These are phyloP conservation scores for Philypnodon macrostomus DNA, from an alignment of 2,797 vertebrate species.

Conservation along the genomic window DNA sequence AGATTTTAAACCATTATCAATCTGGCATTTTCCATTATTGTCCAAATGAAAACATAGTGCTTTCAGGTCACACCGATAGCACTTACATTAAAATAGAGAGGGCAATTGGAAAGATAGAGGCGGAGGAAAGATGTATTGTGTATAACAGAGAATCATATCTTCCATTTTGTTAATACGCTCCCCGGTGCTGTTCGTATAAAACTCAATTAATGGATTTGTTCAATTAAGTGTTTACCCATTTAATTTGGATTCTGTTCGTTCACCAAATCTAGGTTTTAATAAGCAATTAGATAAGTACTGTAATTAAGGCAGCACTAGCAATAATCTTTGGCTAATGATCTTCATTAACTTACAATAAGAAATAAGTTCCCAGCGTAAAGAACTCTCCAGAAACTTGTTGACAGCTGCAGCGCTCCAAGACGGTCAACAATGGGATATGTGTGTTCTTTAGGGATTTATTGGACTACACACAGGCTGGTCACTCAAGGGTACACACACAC, in stretches of 20 bases:
- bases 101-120: conserved; percentile 16
- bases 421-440: conserved; percentile 28
- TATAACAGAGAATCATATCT: conserved; percentile 55
- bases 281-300: conserved; percentile 66
- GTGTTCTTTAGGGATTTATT: conserved; percentile 29
- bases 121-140: conserved; percentile 23
- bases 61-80: conserved; percentile 26
- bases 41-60: conserved; percentile 51
- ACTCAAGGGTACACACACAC: conserved; percentile 31
- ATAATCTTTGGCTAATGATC: conserved; percentile 70
- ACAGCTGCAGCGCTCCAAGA: conserved; percentile 47
- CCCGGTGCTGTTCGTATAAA: conserved; percentile 40
- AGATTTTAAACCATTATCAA: conserved; percentile 28
- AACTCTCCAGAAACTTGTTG: conserved; percentile 45
- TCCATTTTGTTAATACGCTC: conserved; percentile 55
- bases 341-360: conserved; percentile 64
- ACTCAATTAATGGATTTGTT: conserved; percentile 70
- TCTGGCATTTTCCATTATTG: conserved; percentile 40
- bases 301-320: conserved; percentile 65
- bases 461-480: conserved; percentile 31
- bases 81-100: conserved; percentile 23
- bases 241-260: conserved; percentile 60
- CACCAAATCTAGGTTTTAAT: conserved; percentile 62
- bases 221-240: conserved; percentile 70
- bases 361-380: conserved; percentile 53